Conservation (phyloP, 2,888 invertebrate genomes). For the Notodonta ziczac region DNA sequence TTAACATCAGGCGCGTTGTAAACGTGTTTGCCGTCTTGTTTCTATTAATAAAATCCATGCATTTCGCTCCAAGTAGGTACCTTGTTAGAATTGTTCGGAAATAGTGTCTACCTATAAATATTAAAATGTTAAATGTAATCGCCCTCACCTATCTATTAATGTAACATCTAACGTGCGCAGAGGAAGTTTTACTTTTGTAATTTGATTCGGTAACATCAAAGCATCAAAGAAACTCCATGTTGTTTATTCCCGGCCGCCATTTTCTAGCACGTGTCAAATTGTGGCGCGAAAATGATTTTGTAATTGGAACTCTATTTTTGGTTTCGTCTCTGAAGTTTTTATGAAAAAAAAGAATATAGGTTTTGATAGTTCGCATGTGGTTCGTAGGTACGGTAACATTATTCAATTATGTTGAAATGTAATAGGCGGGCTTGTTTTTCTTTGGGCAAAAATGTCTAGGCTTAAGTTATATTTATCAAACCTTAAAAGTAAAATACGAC, state of each 20-base stretch:
- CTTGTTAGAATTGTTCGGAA: neutral
- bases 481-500: too few relatives aligned
- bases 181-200: slow-evolving; percentile 68
- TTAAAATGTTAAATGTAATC: slow-evolving; percentile 23
- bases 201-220: slow-evolving; percentile 76
- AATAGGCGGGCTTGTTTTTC: too few relatives aligned
- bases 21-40: too few relatives aligned
- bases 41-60: too few relatives aligned
- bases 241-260: slow-evolving; percentile 52
- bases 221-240: slow-evolving; percentile 65
- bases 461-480: too few relatives aligned
- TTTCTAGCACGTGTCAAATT: slow-evolving; percentile 53
- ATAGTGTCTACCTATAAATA: neutral
- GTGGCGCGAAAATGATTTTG: slow-evolving; percentile 51
- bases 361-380: too few relatives aligned
- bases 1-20: too few relatives aligned
- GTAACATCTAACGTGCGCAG: slow-evolving; percentile 42
- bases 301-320: slow-evolving; percentile 34
- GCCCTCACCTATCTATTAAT: slow-evolving; percentile 28
- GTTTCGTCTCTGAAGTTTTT: slow-evolving; percentile 9
- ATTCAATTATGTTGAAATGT: too few relatives aligned
- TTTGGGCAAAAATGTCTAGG: too few relatives aligned
- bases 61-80: too few relatives aligned
- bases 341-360: too few relatives aligned
- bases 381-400: too few relatives aligned